These are phyloP conservation scores for Eurytoma californica DNA, from an alignment of 2,888 invertebrate species.

Conservation along the genomic window DNA sequence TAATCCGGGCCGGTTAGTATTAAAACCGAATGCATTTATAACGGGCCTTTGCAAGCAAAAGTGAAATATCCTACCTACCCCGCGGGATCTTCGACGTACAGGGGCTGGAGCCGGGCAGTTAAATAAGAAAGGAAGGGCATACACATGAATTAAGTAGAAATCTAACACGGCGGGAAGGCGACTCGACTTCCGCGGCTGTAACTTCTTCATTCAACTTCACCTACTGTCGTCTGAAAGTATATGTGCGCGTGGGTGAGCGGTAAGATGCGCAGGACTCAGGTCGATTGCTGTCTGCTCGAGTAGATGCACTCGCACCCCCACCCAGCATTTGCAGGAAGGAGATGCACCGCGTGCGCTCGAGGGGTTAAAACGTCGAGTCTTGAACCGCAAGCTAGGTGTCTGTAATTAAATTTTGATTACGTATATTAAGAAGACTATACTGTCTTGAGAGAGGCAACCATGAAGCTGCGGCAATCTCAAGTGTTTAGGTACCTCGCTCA, in stretches of 20 bases:
- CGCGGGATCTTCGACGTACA: not conserved
- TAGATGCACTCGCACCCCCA: too few species aligned
- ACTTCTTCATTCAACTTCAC: not conserved
- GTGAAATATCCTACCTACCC: not conserved
- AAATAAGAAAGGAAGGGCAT: constrained; percentile 4
- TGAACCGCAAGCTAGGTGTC: not conserved
- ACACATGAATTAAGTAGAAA: constrained; percentile 41
- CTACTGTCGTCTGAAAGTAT: too few species aligned
- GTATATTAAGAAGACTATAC: not conserved
- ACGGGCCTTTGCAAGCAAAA: constrained; percentile 44
- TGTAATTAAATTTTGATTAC: constrained; percentile 51
- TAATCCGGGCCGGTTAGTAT: constrained; percentile 61
- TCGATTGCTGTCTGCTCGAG: too few species aligned
- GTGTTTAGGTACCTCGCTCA: too few species aligned
- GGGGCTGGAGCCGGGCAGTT: not conserved
- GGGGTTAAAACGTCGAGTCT: constrained; percentile 2
- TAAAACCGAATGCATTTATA: constrained; percentile 64
- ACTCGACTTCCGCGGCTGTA: not conserved
- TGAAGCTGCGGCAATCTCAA: too few species aligned
- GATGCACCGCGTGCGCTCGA: constrained; percentile 15
- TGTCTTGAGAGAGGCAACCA: too few species aligned
- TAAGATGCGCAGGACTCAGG: too few species aligned
- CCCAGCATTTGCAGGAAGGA: not conserved
- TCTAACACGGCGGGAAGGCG: not conserved
- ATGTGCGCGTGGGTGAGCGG: not conserved